Evolutionary conservation across 2,888 invertebrate species (phyloP), one percentile per base, ranked within the genome.

Genomic region (Sinodicranocentrus sp.): DNA sequence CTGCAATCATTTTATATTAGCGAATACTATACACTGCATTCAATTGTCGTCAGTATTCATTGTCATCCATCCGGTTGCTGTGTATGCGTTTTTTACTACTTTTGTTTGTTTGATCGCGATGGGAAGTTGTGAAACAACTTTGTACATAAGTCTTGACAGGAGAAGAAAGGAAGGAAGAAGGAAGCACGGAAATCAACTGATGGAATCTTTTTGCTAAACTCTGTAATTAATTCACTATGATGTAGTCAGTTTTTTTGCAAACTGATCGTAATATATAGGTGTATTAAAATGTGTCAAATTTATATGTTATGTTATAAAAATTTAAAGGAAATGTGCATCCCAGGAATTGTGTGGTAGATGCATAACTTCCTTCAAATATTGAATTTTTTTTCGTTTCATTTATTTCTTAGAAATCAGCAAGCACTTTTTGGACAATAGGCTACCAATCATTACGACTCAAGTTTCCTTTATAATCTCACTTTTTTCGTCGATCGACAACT

Each of bases 21-120:
- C 39, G n/a, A 33, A 15, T 63, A 63, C 33, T 23, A 61, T 26
- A 8, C 52, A 67, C 68, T 57, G 33, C 59, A 28, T 54, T 10
- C 25, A 67, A 44, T 15, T 59, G 68, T 76, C 65, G 65, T 65
- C 65, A 77, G 59, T 68, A 43, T 77, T 67, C 65, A 68, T 77
- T 77, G 77, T 77, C 77, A 77, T 68, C 68, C 77, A 77, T 68
- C 68, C 77, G 68, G 77, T 77, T 68, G 44, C 59, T 44, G 59
- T 77, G 77, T 68, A 59, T 68, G 43, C n/a, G 25, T 43, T 28
- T 75, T 63, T 63, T 25, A 15, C 21, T 15, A 43, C 10, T 25
- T 25, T 54, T 15, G 23, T 23, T 19, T 33, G 43, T 59, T 71
- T n/a, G 61, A 28, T 61, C 33, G 17, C 61, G 13, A 6, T 28